Base-by-base conservation (phyloP, 2,888 invertebrate genomes). In the Gryllus longicercus region DNA sequence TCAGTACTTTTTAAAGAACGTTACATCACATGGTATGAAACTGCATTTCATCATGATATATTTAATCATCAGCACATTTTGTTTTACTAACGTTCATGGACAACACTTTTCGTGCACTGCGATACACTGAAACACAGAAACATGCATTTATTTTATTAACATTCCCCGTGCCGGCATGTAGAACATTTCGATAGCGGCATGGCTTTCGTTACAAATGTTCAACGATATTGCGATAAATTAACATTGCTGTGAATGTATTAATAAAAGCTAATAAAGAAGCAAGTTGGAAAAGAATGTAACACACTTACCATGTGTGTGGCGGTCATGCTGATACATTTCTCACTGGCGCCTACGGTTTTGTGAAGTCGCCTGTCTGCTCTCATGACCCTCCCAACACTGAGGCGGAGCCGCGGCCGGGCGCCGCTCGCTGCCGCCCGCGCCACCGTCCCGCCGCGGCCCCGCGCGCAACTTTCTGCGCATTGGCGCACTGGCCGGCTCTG, bases 321-420 rank as follows among this genome's bases (percentile, higher is more conserved):
- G 83, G 80, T 80, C 83, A 83, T 83, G 79, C 77, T 82, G 83
- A 83, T 81, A 81, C 83, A 83, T 83, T 80, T 82, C 83, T 83
- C 81, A 80, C 76, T 75, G 79, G 78, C 80, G 79, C 82, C 78
- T 74, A 78, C 82, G 75, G 38, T 80, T 79, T 79, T 74, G 51
- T 51, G 76, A 51, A 63, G 79, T 74, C 75, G 76, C 25, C 50
- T 51, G 38, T 76, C 82, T 81, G 63, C 82, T 77, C 79, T 77
- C 82, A 82, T 82, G 82, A 81, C 82, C 78, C 80, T 80, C 79
- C 80, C 51, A 79, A 79, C 82, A 82, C 82, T 82, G 81, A 25
- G 25, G 79, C 23, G 1, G 74, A 14, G 63, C n/a, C 63, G 63
- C 25, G 18, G 49, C 79, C 74, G 21, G 18, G 76, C 16, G 50